Percentiles rank a stretch among this genome's conserved stretches.
Evolutionary conservation across 23 tunicate species (phyloP).

Genomic region (Ciona savignyi): DNA sequence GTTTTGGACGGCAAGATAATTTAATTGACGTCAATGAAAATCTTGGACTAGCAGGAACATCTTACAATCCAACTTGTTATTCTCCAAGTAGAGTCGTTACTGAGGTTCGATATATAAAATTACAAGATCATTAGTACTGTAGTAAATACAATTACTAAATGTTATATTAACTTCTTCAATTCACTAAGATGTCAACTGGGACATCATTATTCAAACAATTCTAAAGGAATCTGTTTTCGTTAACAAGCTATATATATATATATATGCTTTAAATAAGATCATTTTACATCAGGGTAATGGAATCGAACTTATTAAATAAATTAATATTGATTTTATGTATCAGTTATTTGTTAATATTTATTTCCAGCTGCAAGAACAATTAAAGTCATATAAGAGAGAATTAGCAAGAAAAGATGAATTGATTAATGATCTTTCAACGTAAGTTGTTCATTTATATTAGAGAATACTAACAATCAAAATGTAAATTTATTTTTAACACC

Average conservation of each 20-base stretch:
- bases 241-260: no score
- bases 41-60: conserved; percentile 16
- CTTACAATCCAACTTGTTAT: background rate
- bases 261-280: no score
- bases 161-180: no score
- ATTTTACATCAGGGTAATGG: no score
- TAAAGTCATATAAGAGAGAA: conserved; percentile 67
- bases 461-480: no score
- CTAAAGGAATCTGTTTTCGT: no score
- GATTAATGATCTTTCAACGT: conserved; percentile 54
- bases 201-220: no score
- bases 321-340: no score
- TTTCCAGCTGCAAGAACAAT: conserved; percentile 75
- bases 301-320: no score
- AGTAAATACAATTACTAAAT: background rate
- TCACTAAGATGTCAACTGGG: no score
- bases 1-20: background rate
- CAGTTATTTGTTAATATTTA: no score
- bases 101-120: background rate
- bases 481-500: background rate
- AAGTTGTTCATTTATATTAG: no score
- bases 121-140: background rate
- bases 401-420: conserved; percentile 75
- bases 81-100: background rate
- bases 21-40: conserved; percentile 71